Conservation (phyloP, 2,113 vertebrate genomes). For the Nerophis lumbriciformis region DNA sequence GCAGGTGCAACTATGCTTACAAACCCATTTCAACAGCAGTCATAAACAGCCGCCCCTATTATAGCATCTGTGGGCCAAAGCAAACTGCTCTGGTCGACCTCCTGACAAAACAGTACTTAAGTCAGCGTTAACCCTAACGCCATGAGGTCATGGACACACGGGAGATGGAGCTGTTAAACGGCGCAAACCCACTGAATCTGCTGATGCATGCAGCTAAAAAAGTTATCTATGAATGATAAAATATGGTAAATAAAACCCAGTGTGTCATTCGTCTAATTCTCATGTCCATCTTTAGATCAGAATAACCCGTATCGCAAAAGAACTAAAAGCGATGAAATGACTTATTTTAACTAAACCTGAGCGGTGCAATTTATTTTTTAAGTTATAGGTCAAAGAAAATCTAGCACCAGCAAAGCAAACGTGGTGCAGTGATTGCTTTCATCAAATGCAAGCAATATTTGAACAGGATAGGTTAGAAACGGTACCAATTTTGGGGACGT, state of each 20-base stretch:
- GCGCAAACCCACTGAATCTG: slow-evolving; percentile 36
- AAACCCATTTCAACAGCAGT: slow-evolving; percentile 59
- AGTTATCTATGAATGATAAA: slow-evolving; percentile 41
- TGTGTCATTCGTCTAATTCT: slow-evolving; percentile 50
- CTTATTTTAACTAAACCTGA: slow-evolving; percentile 42
- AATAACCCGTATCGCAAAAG: slow-evolving; percentile 3
- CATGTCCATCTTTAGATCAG: not conserved
- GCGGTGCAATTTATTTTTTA: slow-evolving; percentile 48
- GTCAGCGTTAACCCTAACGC: slow-evolving; percentile 50
- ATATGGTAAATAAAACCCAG: slow-evolving; percentile 42
- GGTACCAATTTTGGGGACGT: too few relatives aligned
- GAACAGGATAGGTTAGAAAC: too few relatives aligned
- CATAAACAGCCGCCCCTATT: slow-evolving; percentile 63
- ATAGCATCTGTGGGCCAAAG: slow-evolving; percentile 49
- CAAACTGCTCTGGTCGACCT: slow-evolving; percentile 24
- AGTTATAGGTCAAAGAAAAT: not conserved
- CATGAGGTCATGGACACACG: slow-evolving; percentile 35
- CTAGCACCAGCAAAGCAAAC: too few relatives aligned
- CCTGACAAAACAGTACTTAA: slow-evolving; percentile 49
- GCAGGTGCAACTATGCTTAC: slow-evolving; percentile 57
- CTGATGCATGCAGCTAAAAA: slow-evolving; percentile 26
- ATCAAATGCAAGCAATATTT: too few relatives aligned
- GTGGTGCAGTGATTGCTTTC: too few relatives aligned
- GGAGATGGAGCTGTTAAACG: slow-evolving; percentile 32
- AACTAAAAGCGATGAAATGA: slow-evolving; percentile 49